phyloP scores from a whole-genome alignment of 1,140 invertebrate genomes.

The Heliconius nattereri region DNA sequence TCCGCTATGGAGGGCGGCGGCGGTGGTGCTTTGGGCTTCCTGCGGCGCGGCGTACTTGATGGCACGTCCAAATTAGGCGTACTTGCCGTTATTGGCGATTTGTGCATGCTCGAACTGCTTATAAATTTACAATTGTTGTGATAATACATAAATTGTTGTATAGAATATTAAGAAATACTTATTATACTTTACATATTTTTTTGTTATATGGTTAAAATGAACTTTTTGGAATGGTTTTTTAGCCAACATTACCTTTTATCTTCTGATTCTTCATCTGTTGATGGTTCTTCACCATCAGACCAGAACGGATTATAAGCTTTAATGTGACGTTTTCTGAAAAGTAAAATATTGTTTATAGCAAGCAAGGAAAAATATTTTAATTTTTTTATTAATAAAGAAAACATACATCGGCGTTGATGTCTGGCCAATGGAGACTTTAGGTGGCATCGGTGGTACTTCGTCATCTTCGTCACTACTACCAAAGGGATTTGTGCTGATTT shows the following conservation, averaged over 20 bases:
- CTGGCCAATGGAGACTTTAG: slow-evolving; percentile 42
- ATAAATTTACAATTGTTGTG: neutral
- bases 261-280: slow-evolving; percentile 73
- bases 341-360: slow-evolving; percentile 22
- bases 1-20: slow-evolving; percentile 55
- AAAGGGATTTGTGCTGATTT: slow-evolving; percentile 86
- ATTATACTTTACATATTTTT: neutral
- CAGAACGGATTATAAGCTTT: slow-evolving; percentile 85
- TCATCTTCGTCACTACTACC: slow-evolving; percentile 85
- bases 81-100: slow-evolving; percentile 62
- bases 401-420: slow-evolving; percentile 61
- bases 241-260: slow-evolving; percentile 48
- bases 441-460: slow-evolving; percentile 59
- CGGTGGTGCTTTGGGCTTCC: slow-evolving; percentile 68
- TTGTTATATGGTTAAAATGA: no score
- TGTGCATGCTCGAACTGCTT: slow-evolving; percentile 54
- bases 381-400: slow-evolving; percentile 26
- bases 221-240: no score
- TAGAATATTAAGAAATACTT: neutral
- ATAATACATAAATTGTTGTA: neutral
- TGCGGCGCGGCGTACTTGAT: slow-evolving; percentile 59
- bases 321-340: slow-evolving; percentile 65
- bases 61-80: slow-evolving; percentile 73
- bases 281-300: slow-evolving; percentile 85
- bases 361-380: neutral